A percentile compares a stretch with the other conserved stretches of the same genome.
Conservation (phyloP, 2,113 vertebrate genomes). For the Cochlearius cochlearius region DNA sequence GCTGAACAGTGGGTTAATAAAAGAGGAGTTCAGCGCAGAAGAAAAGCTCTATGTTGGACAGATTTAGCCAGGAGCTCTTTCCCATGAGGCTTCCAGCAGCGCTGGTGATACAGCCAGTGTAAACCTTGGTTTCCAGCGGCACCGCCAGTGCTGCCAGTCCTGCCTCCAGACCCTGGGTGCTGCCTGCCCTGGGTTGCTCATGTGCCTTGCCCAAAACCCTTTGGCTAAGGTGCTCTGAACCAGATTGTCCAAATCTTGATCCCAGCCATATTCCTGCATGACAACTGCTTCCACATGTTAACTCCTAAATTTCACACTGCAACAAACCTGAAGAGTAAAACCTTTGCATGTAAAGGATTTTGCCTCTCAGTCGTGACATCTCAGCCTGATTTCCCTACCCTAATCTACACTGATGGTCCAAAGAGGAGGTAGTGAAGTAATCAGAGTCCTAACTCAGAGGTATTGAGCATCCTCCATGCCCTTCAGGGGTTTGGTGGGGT, state of each 20-base stretch:
- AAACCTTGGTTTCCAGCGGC: neutral
- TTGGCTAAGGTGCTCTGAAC: neutral
- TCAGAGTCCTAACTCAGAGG: neutral
- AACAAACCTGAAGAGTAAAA: neutral
- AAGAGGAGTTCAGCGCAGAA: neutral
- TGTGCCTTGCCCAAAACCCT: neutral
- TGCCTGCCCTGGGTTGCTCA: rapidly evolving
- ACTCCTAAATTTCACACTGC: neutral
- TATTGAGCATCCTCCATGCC: neutral
- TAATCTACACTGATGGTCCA: neutral
- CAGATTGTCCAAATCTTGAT: neutral
- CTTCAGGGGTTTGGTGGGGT: rapidly evolving
- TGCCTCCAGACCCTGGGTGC: neutral
- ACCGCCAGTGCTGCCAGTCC: neutral
- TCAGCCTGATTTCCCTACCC: neutral
- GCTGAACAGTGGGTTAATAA: neutral
- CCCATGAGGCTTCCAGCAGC: neutral
- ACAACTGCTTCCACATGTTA: rapidly evolving
- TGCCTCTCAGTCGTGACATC: rapidly evolving
- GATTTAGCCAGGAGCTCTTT: neutral
- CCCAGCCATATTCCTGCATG: neutral
- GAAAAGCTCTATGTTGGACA: neutral
- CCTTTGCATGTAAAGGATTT: neutral
- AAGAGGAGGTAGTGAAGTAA: neutral
- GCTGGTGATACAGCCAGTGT: rapidly evolving